Evolutionary conservation across 1,140 invertebrate species (phyloP).

Genomic region (Chironomus striatipennis): DNA sequence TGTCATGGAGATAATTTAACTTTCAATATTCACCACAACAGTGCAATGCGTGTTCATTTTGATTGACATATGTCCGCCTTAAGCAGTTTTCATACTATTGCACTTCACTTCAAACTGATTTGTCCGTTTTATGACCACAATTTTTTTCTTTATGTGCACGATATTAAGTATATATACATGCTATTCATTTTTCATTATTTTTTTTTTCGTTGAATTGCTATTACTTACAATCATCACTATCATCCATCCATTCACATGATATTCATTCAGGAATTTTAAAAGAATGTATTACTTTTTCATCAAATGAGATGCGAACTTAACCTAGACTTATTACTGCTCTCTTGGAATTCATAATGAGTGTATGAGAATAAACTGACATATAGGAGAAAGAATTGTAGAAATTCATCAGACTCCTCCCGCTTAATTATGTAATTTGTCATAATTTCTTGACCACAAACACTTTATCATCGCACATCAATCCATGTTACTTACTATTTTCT

Average conservation of each 20-base stretch:
- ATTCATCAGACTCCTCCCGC: background rate
- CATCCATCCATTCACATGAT: background rate
- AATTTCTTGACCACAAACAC: constrained; percentile 22
- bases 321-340: background rate
- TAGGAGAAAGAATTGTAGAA: background rate
- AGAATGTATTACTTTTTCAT: no score
- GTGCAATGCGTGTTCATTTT: constrained; percentile 6
- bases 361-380: background rate
- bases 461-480: constrained; percentile 16
- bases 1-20: background rate
- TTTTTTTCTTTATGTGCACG: background rate
- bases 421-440: constrained; percentile 24
- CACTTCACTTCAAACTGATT: background rate
- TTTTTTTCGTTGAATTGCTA: background rate
- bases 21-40: background rate
- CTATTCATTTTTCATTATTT: background rate
- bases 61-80: constrained; percentile 11
- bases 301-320: no score
- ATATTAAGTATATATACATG: background rate
- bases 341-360: background rate
- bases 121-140: background rate
- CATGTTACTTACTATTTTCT: background rate
- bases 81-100: background rate
- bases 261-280: no score
- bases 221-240: background rate